These are phyloP conservation scores for Arctopsyche grandis DNA, from an alignment of 1,140 invertebrate species.

Conservation along the genomic window DNA sequence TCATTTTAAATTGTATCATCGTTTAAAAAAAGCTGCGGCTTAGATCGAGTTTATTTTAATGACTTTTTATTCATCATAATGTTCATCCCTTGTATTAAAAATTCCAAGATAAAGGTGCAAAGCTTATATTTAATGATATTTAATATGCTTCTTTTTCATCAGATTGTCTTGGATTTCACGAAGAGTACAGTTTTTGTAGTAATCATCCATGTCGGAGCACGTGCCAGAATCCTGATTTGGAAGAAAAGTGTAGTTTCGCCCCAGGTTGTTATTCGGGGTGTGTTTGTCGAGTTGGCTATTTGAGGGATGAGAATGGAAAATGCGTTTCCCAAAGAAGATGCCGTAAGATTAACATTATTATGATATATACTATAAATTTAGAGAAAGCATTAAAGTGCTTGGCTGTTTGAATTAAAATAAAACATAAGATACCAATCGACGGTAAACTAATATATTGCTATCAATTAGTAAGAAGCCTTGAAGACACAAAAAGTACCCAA, in stretches of 20 bases:
- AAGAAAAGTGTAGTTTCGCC: neutral
- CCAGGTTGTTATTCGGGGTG: conserved; percentile 1
- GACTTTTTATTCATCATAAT: too few species aligned
- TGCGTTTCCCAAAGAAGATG: neutral
- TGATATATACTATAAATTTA: neutral
- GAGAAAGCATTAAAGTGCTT: neutral
- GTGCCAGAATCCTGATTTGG: neutral
- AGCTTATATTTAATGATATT: too few species aligned
- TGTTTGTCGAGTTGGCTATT: conserved; percentile 10
- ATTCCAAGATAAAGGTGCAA: too few species aligned
- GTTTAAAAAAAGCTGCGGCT: too few species aligned
- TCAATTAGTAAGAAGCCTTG: too few species aligned
- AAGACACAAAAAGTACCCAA: too few species aligned
- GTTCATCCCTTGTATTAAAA: too few species aligned
- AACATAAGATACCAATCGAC: too few species aligned
- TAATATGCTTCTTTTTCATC: too few species aligned
- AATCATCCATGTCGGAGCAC: neutral
- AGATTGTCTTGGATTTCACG: neutral
- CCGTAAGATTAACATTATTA: neutral
- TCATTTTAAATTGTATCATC: too few species aligned
- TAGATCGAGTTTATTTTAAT: too few species aligned
- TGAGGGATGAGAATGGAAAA: neutral
- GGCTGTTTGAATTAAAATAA: neutral
- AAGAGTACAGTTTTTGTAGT: neutral
- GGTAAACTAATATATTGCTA: too few species aligned